Base-by-base conservation (phyloP, 2,888 invertebrate species). In the Apotomis betuletana region DNA sequence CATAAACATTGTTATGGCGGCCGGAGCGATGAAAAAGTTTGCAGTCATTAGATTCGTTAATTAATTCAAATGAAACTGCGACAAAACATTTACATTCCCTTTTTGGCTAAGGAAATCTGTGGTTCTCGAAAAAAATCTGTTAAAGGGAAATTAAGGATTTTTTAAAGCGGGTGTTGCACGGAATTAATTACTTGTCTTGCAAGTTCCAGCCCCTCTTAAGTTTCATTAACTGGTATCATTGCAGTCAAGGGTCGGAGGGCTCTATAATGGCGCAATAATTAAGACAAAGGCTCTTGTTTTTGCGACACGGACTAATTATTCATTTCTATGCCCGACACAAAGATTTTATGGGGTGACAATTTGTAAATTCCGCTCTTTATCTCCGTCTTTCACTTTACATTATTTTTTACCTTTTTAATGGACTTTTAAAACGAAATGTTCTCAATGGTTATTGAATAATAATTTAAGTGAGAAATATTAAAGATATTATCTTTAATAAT, bases 31-130 rank as follows among this genome's bases (percentile, higher is more conserved):
- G 87, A 90, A 90, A 90, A 92, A 92, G 88, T 92, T 90, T 81
- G 86, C 85, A 86, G 86, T 92, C 92, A 93, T 93, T 92, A 93
- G 89, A 89, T 87, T 85, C 89, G 86, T 91, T 93, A 93, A 93
- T 93, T 93, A 93, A 93, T 92, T 92, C 93, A 91, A 93, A 93
- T 89, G 89, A 90, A 91, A 90, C 91, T 88, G 89, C 91, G 89
- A 86, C 89, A 88, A 89, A 91, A 87, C 89, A 91, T 92, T 92
- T 90, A 88, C 89, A 89, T 90, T 89, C 78, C 77, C 74, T 87
- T 84, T 84, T 83, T 82, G 80, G 78, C 79, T 81, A 90, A 87
- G 85, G 85, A 90, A 89, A 84, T 81, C 83, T 84, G 77, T 78
- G 74, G 76, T 76, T 77, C 75, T 80, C 82, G 36, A 57, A 86